Conservation (phyloP, 1,140 invertebrate species). For the Drosophila baimaii region DNA sequence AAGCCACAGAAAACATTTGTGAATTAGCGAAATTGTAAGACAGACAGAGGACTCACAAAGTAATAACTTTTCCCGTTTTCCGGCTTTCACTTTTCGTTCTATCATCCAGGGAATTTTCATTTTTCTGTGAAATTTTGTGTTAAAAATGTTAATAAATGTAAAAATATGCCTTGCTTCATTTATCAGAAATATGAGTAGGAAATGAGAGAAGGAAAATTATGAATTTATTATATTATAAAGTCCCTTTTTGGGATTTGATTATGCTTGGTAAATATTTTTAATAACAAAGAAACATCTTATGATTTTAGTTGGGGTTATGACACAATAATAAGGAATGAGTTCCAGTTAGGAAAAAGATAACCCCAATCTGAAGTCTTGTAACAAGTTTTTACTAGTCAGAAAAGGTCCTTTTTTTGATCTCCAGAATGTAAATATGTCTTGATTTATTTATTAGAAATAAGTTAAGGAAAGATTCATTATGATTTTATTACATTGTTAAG, state of each 20-base stretch:
- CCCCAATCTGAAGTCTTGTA: too few relatives aligned
- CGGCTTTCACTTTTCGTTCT: slow-evolving; percentile 7
- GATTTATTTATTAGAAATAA: too few relatives aligned
- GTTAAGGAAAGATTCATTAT: too few relatives aligned
- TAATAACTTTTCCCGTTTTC: slow-evolving; percentile 5
- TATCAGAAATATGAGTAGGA: not conserved
- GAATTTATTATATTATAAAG: not conserved
- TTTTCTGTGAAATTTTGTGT: not conserved
- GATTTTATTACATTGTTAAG: too few relatives aligned
- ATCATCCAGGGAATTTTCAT: not conserved
- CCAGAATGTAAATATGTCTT: too few relatives aligned
- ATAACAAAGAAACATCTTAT: too few relatives aligned
- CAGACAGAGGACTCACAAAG: slow-evolving; percentile 18
- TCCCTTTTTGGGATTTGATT: not conserved
- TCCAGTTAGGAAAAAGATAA: too few relatives aligned
- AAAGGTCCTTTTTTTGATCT: too few relatives aligned
- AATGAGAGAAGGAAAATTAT: not conserved
- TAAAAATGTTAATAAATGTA: not conserved
- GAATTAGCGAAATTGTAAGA: slow-evolving; percentile 26
- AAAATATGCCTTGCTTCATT: not conserved
- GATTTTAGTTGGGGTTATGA: too few relatives aligned
- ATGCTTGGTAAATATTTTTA: not conserved
- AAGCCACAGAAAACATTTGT: slow-evolving; percentile 45
- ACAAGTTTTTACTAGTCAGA: too few relatives aligned
- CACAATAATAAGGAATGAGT: too few relatives aligned